Percentiles rank a stretch among this genome's conserved stretches.
phyloP scores from a whole-genome alignment of 2,797 vertebrate genomes.

The Mus caroli region DNA sequence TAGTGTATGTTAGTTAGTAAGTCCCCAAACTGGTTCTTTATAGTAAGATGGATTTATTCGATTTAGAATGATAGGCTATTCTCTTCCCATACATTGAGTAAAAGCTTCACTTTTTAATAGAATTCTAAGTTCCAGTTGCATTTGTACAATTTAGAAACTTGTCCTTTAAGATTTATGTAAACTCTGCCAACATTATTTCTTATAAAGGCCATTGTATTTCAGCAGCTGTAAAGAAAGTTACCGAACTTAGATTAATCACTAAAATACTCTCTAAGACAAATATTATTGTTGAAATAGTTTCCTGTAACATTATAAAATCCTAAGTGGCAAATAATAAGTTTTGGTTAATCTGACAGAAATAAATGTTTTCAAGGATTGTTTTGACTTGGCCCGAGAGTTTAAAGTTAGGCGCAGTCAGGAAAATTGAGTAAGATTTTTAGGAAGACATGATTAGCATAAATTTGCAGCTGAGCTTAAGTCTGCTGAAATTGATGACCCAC shows the following conservation, averaged over 20 bases:
- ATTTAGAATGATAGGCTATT: not conserved
- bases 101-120: not conserved
- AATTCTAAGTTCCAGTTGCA: conserved; percentile 26
- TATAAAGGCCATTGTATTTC: not conserved
- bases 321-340: conserved; percentile 32
- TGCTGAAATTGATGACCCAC: conserved; percentile 59
- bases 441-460: conserved; percentile 47
- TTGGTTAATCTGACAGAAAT: conserved; percentile 41
- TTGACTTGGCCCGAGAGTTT: not conserved
- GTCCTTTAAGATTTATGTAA: conserved; percentile 30
- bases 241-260: conserved; percentile 38
- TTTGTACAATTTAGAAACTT: not conserved
- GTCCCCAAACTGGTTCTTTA: not conserved
- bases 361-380: conserved; percentile 31
- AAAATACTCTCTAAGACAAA: not conserved
- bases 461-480: conserved; percentile 45
- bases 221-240: conserved; percentile 17
- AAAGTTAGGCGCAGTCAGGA: not conserved
- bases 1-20: not conserved
- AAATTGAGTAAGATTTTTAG: conserved; percentile 13
- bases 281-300: not conserved
- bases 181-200: not conserved
- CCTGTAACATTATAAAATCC: conserved; percentile 11
- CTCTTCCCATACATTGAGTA: not conserved
- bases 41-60: not conserved